Percentiles rank a stretch among this genome's conserved stretches.
Conservation (phyloP, 92 coral and sea anemone species). For the Zoanthus sansibaricus region DNA sequence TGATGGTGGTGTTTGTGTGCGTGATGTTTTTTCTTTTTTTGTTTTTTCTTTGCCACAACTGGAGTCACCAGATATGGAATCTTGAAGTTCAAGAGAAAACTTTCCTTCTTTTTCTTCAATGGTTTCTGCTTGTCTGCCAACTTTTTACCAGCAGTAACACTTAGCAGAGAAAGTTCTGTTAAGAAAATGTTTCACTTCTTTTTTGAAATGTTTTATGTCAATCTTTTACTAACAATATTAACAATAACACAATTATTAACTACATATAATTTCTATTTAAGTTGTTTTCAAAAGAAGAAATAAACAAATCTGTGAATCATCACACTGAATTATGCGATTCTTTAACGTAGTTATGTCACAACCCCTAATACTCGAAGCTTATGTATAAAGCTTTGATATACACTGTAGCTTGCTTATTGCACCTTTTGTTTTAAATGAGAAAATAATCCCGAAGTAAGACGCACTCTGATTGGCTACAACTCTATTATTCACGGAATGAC, state of each 20-base stretch:
- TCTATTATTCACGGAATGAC: background rate
- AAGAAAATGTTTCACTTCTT: background rate
- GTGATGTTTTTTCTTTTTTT: conserved; percentile 38
- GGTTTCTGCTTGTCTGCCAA: conserved; percentile 62
- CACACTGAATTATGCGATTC: too few relatives aligned
- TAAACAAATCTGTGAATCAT: too few relatives aligned
- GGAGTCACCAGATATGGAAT: conserved; percentile 91
- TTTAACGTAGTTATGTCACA: too few relatives aligned
- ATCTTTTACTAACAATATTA: too few relatives aligned
- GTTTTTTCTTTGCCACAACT: conserved; percentile 61
- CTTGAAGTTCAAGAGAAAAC: conserved; percentile 84
- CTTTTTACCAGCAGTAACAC: conserved; percentile 69
- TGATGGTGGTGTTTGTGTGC: conserved; percentile 49
- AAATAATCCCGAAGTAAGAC: background rate
- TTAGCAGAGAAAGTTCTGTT: conserved; percentile 82
- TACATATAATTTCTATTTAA: background rate
- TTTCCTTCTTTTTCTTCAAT: conserved; percentile 76
- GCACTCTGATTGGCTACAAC: background rate
- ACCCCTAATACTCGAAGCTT: too few relatives aligned
- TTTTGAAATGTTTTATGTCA: too few relatives aligned
- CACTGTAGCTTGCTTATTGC: too few relatives aligned
- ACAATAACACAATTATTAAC: too few relatives aligned
- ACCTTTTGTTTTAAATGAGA: background rate
- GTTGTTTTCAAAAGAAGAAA: background rate
- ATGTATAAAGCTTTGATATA: too few relatives aligned